These are phyloP conservation scores for Lepeophtheirus salmonis DNA, from an alignment of 1,140 invertebrate genomes.

Conservation along the genomic window DNA sequence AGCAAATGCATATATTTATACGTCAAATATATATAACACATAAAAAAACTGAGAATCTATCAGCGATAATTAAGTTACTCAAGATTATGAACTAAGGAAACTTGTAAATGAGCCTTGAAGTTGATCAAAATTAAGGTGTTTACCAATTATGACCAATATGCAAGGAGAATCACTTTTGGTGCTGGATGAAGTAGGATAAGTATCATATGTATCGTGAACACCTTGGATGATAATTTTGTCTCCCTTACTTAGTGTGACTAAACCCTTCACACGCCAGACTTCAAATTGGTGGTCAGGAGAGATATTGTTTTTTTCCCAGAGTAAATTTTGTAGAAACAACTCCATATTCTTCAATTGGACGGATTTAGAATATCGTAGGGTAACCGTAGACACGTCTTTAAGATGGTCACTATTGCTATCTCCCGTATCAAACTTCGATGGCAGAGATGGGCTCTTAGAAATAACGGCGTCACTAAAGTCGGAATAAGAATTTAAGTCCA, in stretches of 20 bases:
- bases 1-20: too few relatives aligned
- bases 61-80: too few relatives aligned
- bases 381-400: constrained; percentile 1
- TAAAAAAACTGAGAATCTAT: too few relatives aligned
- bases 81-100: too few relatives aligned
- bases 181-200: constrained; percentile 4
- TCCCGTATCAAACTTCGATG: background rate
- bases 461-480: too few relatives aligned
- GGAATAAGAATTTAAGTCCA: constrained; percentile 11
- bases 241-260: background rate
- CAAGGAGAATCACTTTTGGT: background rate
- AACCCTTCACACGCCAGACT: background rate
- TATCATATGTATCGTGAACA: constrained; percentile 17
- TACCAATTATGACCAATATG: background rate
- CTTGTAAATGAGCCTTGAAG: background rate
- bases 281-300: background rate
- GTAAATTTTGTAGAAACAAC: background rate
- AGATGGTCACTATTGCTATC: background rate
- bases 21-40: too few relatives aligned
- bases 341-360: background rate
- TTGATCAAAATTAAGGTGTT: background rate
- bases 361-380: background rate
- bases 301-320: background rate
- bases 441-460: background rate
- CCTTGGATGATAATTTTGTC: constrained; percentile 10